Base-by-base conservation (phyloP, 2,888 invertebrate species). In the Gerris lacustris region DNA sequence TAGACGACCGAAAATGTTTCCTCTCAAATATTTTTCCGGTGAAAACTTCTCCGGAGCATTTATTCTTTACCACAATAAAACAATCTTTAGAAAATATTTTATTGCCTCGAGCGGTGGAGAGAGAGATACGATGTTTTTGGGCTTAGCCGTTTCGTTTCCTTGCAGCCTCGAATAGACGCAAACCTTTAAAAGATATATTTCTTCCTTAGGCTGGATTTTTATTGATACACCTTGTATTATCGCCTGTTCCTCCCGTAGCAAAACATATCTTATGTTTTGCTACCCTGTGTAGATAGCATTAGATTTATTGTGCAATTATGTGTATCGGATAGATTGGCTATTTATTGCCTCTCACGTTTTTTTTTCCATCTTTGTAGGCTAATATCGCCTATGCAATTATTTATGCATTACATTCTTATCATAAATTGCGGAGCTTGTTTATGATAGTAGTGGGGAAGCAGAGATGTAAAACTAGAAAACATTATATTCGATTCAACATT, bases 81-180 rank as follows among this genome's bases (percentile, higher is more conserved):
- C 55, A 55, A 55, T 55, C 15, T 55, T 55, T 55, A 55, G 15
- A 55, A 55, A 55, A 55, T 55, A 55, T 55, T 55, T 55, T 55
- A 55, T 55, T 55, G 55, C 55, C 55, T 55, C 9, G 15, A 55
- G 55, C 11, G 55, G 55, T 55, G 55, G 55, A 55, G 15, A 11
- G 15, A 55, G 55, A 55, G 9, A 55, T 55, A 11, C 15, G 55
- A 55, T 11, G 55, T 9, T 55, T 55, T 55, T 55, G 15, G 15
- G 55, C 15, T 15, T 55, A 11, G 55, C 15, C 15, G 9, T 55
- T 55, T 15, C 55, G 55, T 55, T 55, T 55, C 15, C 15, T 15
- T 55, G 55, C 5, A 55, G 55, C 11, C 55, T 9, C 55, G 55
- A 55, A 55, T 11, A 55, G 15, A 11, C 15, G 9, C 15, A 11